These are phyloP conservation scores for Temnothorax ravouxi DNA, from an alignment of 2,888 invertebrate species.

Conservation along the genomic window DNA sequence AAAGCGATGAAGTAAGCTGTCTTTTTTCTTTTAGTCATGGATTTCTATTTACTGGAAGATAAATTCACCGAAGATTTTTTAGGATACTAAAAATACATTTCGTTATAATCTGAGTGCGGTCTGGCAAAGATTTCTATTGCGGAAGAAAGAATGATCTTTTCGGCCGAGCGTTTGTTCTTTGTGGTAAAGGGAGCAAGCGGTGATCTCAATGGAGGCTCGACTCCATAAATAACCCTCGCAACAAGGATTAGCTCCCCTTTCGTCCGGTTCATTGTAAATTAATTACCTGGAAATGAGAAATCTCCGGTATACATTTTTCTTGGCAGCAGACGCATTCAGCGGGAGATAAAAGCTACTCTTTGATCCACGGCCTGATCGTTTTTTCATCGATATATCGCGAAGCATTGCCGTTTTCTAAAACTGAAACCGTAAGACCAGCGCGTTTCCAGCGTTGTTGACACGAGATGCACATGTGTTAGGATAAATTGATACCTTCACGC, in stretches of 20 bases:
- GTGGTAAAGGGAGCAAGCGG: conserved; percentile 49
- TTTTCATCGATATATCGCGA: conserved; percentile 37
- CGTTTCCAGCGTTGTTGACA: conserved; percentile 2
- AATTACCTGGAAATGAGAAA: conserved; percentile 86
- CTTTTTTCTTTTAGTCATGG: background rate
- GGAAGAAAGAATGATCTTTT: conserved; percentile 33
- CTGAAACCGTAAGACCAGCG: background rate
- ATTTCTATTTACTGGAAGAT: background rate
- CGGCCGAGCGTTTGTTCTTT: conserved; percentile 62
- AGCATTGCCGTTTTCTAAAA: conserved; percentile 2
- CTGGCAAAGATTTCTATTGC: conserved; percentile 35
- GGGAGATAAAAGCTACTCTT: conserved; percentile 84
- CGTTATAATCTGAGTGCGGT: conserved; percentile 27
- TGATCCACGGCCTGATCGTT: conserved; percentile 75
- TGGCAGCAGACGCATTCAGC: conserved; percentile 69
- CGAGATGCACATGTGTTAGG: conserved; percentile 26
- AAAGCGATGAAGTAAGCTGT: background rate
- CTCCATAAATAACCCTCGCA: conserved; percentile 83
- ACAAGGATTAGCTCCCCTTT: conserved; percentile 81
- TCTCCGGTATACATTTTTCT: conserved; percentile 84
- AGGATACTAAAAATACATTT: conserved; percentile 21
- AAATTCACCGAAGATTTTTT: conserved; percentile 6
- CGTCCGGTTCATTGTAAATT: conserved; percentile 86
- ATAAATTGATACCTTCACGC: conserved; percentile 42
- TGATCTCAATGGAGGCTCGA: conserved; percentile 67